Evolutionary conservation across 37 sponge, comb jelly and placozoan genomes (phyloP), one percentile per base, ranked within the genome.

Genomic region (Cliona cf. orientalis): DNA sequence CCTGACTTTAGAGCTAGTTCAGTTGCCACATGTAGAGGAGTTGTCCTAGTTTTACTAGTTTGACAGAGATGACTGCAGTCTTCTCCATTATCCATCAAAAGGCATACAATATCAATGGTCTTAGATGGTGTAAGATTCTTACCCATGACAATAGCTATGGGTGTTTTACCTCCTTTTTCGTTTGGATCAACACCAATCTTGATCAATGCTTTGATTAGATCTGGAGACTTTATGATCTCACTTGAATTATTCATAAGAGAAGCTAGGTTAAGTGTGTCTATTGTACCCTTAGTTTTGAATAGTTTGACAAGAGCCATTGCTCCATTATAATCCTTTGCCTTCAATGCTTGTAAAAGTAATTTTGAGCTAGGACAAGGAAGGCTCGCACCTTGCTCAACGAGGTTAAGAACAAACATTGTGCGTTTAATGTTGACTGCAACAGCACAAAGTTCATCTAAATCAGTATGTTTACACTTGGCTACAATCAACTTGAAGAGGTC

Each of bases 1-100:
- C 90, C 80, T 74, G 90, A 58, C 65, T 79, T 71, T 22, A 89
- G 35, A 33, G 84, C 84, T 37, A 89, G 28, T 21, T 67, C 75
- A 43, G 80, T 79, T 25, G 90, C 90, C 41, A 66, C 84, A 79
- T 89, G 90, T 34, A 89, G 42, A 46, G 90, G 75, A 45, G 78
- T 84, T 26, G 78, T 62, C 11, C 19, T 45, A 1, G 35, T 21
- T 28, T 71, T 38, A 38, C 72, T 71, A 14, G 25, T 42, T 22
- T 61, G 59, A 45, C 82, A 69, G 6, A 88, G 49, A 2, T 65
- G 49, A 41, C 33, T 32, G 43, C 74, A 56, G 29, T 81, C 42
- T 17, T 66, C 79, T 0, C 88, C 88, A 21, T 42, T 56, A 26
- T 62, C 36, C 3, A 88, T 39, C 33, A 88, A 64, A 0, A 80